These are phyloP conservation scores for Ia io DNA, from an alignment of 2,113 vertebrate species.

Conservation along the genomic window DNA sequence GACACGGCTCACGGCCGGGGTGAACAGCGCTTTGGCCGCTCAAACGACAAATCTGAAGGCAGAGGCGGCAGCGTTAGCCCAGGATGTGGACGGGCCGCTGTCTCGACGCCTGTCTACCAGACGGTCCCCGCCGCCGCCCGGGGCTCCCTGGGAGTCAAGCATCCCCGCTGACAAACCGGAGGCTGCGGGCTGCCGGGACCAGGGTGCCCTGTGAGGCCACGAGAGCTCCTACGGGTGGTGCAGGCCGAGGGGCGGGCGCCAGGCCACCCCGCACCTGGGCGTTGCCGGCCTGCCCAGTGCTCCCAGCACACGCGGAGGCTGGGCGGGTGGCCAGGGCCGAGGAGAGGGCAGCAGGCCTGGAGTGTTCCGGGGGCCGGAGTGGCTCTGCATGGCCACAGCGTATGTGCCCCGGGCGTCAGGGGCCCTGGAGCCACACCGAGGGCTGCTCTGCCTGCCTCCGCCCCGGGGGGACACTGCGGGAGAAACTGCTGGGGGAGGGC, in stretches of 20 bases:
- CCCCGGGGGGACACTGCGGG: not conserved
- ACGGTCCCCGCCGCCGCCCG: not conserved
- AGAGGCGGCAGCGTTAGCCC: rapidly evolving
- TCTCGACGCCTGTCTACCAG: not conserved
- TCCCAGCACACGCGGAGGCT: not conserved
- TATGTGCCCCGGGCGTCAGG: rapidly evolving
- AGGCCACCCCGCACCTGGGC: not conserved
- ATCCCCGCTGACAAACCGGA: not conserved
- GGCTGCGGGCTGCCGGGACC: not conserved
- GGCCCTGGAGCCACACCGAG: too few relatives aligned
- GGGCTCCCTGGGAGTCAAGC: not conserved
- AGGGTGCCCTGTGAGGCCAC: not conserved
- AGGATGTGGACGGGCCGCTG: not conserved
- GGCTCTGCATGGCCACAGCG: not conserved
- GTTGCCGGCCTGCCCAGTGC: not conserved
- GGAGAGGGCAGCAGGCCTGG: not conserved
- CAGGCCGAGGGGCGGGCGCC: not conserved
- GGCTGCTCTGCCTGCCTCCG: not conserved
- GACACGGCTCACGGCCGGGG: not conserved
- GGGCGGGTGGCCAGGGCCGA: not conserved
- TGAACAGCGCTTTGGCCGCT: not conserved
- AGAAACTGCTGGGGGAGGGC: rapidly evolving
- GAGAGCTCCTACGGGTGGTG: too few relatives aligned
- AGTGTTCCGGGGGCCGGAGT: rapidly evolving
- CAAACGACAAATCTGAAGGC: not conserved